Evolutionary conservation across 2,797 vertebrate species (phyloP).

Genomic region (Acrocephalus scirpaceus): DNA sequence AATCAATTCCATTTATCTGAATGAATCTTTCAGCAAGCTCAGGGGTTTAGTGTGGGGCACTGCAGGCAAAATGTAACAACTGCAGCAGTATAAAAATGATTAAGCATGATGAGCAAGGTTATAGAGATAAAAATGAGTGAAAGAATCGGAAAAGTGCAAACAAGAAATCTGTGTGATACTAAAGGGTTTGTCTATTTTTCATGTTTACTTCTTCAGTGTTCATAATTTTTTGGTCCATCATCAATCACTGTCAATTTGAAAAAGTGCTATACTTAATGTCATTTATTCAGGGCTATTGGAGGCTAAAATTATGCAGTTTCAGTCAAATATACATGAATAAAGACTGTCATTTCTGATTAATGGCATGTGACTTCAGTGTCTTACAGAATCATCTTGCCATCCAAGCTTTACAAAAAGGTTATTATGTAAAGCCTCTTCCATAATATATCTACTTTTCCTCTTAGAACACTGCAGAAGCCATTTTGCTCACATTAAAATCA

Average conservation of each 20-base stretch:
- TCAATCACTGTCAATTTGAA: conserved; percentile 94
- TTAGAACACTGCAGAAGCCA: conserved; percentile 51
- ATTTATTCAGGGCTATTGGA: conserved; percentile 91
- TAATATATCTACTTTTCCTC: conserved; percentile 70
- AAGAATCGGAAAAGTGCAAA: conserved; percentile 66
- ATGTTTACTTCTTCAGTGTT: conserved; percentile 87
- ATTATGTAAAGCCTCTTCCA: conserved; percentile 75
- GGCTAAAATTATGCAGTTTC: conserved; percentile 87
- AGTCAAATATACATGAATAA: conserved; percentile 90
- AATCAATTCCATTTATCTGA: conserved; percentile 68
- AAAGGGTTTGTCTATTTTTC: conserved; percentile 82
- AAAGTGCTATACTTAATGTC: conserved; percentile 88
- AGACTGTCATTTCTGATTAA: conserved; percentile 91
- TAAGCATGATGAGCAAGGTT: conserved; percentile 39
- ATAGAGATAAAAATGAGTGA: conserved; percentile 37
- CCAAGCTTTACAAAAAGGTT: conserved; percentile 81
- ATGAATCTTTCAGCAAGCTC: conserved; percentile 49
- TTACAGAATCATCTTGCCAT: conserved; percentile 78
- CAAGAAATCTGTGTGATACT: conserved; percentile 70
- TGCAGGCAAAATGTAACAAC: conserved; percentile 35
- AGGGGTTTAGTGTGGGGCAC: conserved; percentile 38
- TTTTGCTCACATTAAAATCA: conserved; percentile 51
- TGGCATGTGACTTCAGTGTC: conserved; percentile 82
- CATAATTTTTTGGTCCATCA: conserved; percentile 85
- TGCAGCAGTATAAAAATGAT: conserved; percentile 34